These are phyloP conservation scores for Microchrysa polita DNA, from an alignment of 2,888 invertebrate species.

Conservation along the genomic window DNA sequence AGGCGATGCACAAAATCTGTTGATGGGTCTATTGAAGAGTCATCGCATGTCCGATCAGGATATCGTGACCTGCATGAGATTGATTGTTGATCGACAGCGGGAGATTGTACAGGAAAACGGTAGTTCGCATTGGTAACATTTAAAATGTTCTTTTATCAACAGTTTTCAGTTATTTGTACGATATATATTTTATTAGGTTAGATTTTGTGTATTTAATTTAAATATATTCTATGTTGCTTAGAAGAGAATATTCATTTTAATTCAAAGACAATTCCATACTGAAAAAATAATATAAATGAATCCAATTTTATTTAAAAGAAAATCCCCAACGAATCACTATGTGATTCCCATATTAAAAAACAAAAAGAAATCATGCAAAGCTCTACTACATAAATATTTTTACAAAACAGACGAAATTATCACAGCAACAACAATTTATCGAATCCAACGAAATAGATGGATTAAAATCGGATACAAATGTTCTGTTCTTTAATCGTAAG, in stretches of 20 bases:
- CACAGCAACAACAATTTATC: slow-evolving; percentile 11
- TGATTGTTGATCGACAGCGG: slow-evolving; percentile 19
- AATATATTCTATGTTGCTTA: background rate
- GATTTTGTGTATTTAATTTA: slow-evolving; percentile 9
- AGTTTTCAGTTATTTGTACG: background rate
- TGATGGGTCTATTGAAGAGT: slow-evolving; percentile 26
- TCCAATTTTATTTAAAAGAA: background rate
- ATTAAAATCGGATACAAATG: slow-evolving; percentile 24
- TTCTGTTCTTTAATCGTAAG: background rate
- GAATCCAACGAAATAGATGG: slow-evolving; percentile 13
- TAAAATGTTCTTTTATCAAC: background rate
- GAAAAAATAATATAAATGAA: background rate
- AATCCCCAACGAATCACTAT: slow-evolving; percentile 6
- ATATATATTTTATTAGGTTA: slow-evolving; percentile 14
- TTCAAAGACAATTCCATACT: background rate
- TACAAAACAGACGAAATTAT: background rate
- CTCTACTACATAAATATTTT: slow-evolving; percentile 15
- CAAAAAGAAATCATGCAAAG: background rate
- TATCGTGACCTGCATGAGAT: slow-evolving; percentile 29
- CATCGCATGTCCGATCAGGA: slow-evolving; percentile 38
- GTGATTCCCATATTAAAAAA: slow-evolving; percentile 7
- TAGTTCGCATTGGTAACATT: background rate
- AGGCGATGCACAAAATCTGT: slow-evolving; percentile 15
- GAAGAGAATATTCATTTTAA: background rate
- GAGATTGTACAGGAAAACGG: background rate